Base-by-base conservation (phyloP, 2,113 vertebrate genomes). In the Phocoena phocoena region DNA sequence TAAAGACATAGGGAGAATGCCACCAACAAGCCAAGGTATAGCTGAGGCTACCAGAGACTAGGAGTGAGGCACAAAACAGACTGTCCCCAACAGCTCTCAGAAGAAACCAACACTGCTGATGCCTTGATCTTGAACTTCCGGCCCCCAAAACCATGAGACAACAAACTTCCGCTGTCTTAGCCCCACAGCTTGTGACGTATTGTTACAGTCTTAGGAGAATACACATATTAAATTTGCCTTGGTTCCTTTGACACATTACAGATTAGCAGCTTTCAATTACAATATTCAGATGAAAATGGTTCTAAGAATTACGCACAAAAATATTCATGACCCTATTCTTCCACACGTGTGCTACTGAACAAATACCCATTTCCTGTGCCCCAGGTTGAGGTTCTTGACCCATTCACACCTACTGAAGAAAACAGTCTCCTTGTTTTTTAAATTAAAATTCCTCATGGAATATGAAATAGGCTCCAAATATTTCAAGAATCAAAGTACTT, bases 381-480 rank as follows among this genome's bases (percentile, higher is more conserved):
- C 68, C 7, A 2, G 36, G 17, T 26, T 33, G 65, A 58, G 25
- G 12, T 11, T 73, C 79, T 38, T 5, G 60, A n/a, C 11, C 67
- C 31, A 12, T n/a, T 85, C 10, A 36, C 87, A 60, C 73, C 38
- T 28, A 23, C 4, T 3, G 26, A 50, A 84, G 14, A 63, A n/a
- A 84, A 74, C 17, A n/a, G 25, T 3, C 23, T 53, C 63, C 60
- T 62, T 41, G 58, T 36, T 50, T 68, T 41, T 60, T 28, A 50
- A 26, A n/a, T 21, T 41, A 67, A 86, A 93, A 95, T 97, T 96
- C 65, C 28, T 12, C 5, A 8, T 82, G 67, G 87, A 96, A 91
- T 80, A 96, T 96, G 20, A 93, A 98, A 90, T 44, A 60, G 0
- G 0, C 55, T 70, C 88, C 93, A 94, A 8, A 28, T 47, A 25